phyloP scores from a whole-genome alignment of 2,797 vertebrate genomes.

The Numenius phaeopus region DNA sequence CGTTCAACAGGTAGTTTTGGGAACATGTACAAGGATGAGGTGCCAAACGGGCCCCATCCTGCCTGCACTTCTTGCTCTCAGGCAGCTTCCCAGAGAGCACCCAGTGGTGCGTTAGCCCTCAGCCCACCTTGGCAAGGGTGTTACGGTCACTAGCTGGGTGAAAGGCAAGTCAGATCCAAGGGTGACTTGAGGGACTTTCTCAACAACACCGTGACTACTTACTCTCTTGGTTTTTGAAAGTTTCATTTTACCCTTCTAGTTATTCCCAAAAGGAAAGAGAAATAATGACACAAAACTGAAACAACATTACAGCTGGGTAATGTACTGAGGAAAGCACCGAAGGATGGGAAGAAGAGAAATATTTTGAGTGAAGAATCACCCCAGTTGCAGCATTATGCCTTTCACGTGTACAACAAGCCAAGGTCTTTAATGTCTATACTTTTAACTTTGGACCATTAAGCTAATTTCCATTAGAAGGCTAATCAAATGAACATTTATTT shows the following conservation, averaged over 20 bases:
- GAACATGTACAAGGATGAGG: neutral
- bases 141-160: rapidly evolving
- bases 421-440: neutral
- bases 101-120: rapidly evolving
- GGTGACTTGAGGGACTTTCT: neutral
- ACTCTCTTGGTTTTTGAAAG: neutral
- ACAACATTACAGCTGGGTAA: neutral
- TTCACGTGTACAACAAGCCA: conserved; percentile 1
- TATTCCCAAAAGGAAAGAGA: neutral
- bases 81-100: rapidly evolving
- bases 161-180: neutral
- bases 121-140: too few species aligned
- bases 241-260: neutral
- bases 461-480: conserved; percentile 44
- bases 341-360: neutral
- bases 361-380: neutral
- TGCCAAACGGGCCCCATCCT: neutral
- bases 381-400: neutral
- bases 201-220: neutral
- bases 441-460: conserved; percentile 36
- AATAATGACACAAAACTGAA: neutral
- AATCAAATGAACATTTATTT: conserved; percentile 54
- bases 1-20: neutral
- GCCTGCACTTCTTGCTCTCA: neutral
- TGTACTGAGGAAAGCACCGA: neutral